A percentile compares a stretch with the other conserved stretches of the same genome.
Conservation (phyloP, 2,888 invertebrate species). For the Plusia festucae region DNA sequence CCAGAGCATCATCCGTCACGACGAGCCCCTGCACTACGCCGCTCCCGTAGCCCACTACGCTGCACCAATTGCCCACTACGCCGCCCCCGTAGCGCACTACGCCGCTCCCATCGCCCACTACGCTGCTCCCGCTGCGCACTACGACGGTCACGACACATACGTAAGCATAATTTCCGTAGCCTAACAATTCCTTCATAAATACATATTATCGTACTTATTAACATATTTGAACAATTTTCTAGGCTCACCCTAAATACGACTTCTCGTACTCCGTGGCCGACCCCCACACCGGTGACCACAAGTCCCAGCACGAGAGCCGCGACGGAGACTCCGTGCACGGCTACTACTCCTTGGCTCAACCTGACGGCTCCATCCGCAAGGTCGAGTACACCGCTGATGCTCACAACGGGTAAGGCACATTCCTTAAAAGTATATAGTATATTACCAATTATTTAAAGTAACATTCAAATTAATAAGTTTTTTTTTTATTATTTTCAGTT, state of each 20-base stretch:
- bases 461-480: neutral
- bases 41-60: conserved; percentile 64
- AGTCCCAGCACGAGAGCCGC: conserved; percentile 86
- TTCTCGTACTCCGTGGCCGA: conserved; percentile 88
- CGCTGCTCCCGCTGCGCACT: conserved; percentile 57
- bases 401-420: conserved; percentile 80
- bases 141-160: conserved; percentile 60
- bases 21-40: conserved; percentile 66
- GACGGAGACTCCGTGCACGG: conserved; percentile 89
- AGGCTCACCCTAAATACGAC: conserved; percentile 77
- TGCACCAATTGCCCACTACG: conserved; percentile 57
- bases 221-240: too few relatives aligned
- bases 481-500: conserved; percentile 66
- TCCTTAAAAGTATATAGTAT: neutral
- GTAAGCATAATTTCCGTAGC: conserved; percentile 45
- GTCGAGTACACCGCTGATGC: conserved; percentile 87
- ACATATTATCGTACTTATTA: neutral
- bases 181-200: neutral
- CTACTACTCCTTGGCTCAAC: conserved; percentile 89
- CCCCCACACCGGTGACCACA: conserved; percentile 89
- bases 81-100: conserved; percentile 51
- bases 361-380: conserved; percentile 87
- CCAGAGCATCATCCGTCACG: conserved; percentile 79
- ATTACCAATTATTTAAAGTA: neutral
- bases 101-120: conserved; percentile 58